A percentile compares a stretch with the other conserved stretches of the same genome.
Evolutionary conservation across 2,888 invertebrate genomes (phyloP).

Genomic region (Timema podura): DNA sequence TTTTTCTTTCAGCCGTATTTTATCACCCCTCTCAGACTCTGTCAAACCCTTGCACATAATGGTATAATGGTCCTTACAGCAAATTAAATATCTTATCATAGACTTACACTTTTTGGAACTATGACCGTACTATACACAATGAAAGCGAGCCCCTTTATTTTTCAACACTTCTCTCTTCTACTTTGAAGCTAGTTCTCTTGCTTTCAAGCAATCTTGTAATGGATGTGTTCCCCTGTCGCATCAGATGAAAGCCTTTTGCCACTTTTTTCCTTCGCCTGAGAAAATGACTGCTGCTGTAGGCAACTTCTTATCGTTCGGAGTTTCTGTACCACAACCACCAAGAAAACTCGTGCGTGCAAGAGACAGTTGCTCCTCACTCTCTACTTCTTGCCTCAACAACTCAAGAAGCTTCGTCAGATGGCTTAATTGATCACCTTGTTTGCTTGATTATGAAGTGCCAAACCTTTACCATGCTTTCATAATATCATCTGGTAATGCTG

Average conservation of each 20-base stretch:
- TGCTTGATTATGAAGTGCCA: neutral
- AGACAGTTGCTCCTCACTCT: neutral
- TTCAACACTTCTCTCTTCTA: neutral
- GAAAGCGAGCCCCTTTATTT: neutral
- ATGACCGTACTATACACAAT: neutral
- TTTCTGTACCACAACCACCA: neutral
- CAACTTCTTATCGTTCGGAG: neutral
- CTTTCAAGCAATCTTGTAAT: neutral
- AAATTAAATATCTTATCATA: neutral
- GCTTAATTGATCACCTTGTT: neutral
- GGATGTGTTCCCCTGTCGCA: neutral
- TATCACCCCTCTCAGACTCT: neutral
- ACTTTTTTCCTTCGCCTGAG: neutral
- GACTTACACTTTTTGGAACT: neutral
- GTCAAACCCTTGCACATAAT: neutral
- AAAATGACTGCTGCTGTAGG: neutral
- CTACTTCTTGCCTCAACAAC: slow-evolving; percentile 5
- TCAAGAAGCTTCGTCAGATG: neutral
- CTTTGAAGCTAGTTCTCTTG: neutral
- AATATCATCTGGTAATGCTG: neutral
- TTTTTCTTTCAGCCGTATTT: neutral
- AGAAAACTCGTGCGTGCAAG: slow-evolving; percentile 6
- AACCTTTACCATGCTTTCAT: neutral
- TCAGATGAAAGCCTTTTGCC: neutral
- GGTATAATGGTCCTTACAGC: neutral